Evolutionary conservation across 2,113 vertebrate genomes (phyloP), one percentile per base, ranked within the genome.

Genomic region (Lycocorax pyrrhopterus): DNA sequence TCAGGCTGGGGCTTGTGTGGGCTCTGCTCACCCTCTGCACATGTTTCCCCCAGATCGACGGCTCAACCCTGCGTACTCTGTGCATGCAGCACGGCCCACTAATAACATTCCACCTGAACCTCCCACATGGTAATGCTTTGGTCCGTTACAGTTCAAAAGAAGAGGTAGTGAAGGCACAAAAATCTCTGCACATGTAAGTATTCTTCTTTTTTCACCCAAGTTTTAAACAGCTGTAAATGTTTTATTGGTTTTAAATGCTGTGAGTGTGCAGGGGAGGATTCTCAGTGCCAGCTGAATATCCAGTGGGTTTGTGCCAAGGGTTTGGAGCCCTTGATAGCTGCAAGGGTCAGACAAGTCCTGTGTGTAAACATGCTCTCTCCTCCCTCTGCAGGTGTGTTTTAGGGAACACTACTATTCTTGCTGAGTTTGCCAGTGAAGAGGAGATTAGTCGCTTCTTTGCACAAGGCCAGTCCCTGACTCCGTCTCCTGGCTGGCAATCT

Each of bases 381-480:
- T 90, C 95, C 94, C 44, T 71, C 73, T 8, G 3, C 98, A 99
- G 99, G 99, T 99, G 99, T 98, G 99, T 99, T 97, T 98, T 99
- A 98, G 99, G 99, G 98, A 99, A 99, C 99, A 99, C 99, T 98
- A 99, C 99, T 97, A 99, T 99, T 98, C 98, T 99, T 97, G 99
- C 99, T 93, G 99, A 99, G 98, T 99, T 99, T 98, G 99, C 99
- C 98, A 99, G 99, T 97, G 99, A 99, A 98, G 99, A 99, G 98
- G 99, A 99, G 99, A 99, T 99, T 96, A 99, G 98, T 98, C 99
- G 99, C 98, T 99, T 99, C 99, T 99, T 99, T 99, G 99, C 99
- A 99, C 99, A 99, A 99, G 99, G 99, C 98, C 99, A 99, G 99
- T 99, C 99, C 95, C 97, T 99, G 98, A 98, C 98, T 96, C 98